Evolutionary conservation across 2,113 vertebrate genomes (phyloP).

Genomic region (Hucho hucho): DNA sequence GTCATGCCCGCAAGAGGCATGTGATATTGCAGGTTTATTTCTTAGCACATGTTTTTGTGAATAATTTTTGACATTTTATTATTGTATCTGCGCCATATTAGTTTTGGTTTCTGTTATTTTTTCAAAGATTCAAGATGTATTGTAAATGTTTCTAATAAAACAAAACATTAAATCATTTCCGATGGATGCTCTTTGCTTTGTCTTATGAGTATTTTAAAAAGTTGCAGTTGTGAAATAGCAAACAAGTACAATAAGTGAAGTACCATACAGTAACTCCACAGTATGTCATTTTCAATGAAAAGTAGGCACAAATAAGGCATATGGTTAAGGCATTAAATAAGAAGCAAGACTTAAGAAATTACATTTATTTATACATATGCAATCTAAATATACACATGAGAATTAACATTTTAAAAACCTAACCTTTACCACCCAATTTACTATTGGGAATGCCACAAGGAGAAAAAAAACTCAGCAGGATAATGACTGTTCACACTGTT

Average conservation of each 20-base stretch:
- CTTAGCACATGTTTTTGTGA: slow-evolving; percentile 78
- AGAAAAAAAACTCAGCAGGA: slow-evolving; percentile 39
- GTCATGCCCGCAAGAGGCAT: slow-evolving; percentile 65
- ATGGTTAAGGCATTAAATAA: slow-evolving; percentile 13
- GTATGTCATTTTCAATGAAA: neutral
- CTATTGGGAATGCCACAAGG: slow-evolving; percentile 46
- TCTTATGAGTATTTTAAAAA: neutral
- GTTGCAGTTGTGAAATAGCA: neutral
- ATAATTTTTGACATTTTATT: slow-evolving; percentile 75
- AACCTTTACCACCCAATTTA: slow-evolving; percentile 54
- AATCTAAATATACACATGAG: slow-evolving; percentile 69
- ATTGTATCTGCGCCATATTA: slow-evolving; percentile 81
- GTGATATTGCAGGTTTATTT: slow-evolving; percentile 77
- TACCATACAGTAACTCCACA: neutral
- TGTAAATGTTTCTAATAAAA: slow-evolving; percentile 87
- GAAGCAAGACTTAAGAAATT: slow-evolving; percentile 54
- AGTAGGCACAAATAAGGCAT: neutral
- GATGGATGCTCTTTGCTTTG: slow-evolving; percentile 23
- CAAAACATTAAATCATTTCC: slow-evolving; percentile 68
- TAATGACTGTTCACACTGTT: slow-evolving; percentile 44
- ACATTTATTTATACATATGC: slow-evolving; percentile 66
- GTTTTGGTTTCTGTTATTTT: slow-evolving; percentile 80
- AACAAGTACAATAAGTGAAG: neutral
- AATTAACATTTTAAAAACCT: slow-evolving; percentile 58
- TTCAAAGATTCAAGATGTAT: slow-evolving; percentile 78